These are phyloP conservation scores for Ailurus styani DNA, from an alignment of 2,113 vertebrate species.

Conservation along the genomic window DNA sequence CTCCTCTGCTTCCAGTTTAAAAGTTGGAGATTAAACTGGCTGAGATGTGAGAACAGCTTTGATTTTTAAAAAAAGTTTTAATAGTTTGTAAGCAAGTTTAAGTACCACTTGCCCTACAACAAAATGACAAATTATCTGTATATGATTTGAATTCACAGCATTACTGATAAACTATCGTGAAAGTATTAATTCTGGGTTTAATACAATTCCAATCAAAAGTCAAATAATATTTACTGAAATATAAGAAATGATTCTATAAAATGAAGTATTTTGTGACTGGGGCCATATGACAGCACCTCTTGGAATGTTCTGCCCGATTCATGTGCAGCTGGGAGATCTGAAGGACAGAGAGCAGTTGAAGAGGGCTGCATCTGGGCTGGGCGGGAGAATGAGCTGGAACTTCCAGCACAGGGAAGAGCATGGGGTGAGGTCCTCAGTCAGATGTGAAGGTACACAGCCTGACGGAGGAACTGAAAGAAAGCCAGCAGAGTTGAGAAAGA, in stretches of 20 bases:
- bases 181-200: conserved; percentile 16
- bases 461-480: not conserved
- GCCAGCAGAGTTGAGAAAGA: not conserved
- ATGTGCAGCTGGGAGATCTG: not conserved
- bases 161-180: not conserved
- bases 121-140: not conserved
- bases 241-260: not conserved
- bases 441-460: not conserved
- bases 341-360: not conserved
- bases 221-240: not conserved
- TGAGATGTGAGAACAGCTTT: not conserved
- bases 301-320: not conserved
- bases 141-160: not conserved
- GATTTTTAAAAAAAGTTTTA: not conserved
- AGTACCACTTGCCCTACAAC: not conserved
- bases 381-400: not conserved
- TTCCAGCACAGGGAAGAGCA: not conserved
- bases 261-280: not conserved
- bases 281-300: not conserved
- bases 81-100: not conserved
- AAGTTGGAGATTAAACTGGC: not conserved
- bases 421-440: not conserved
- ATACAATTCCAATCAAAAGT: not conserved
- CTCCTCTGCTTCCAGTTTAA: not conserved
- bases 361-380: not conserved